These are phyloP conservation scores for Dolomedes plantarius DNA, from an alignment of 2,888 invertebrate genomes.

Conservation along the genomic window DNA sequence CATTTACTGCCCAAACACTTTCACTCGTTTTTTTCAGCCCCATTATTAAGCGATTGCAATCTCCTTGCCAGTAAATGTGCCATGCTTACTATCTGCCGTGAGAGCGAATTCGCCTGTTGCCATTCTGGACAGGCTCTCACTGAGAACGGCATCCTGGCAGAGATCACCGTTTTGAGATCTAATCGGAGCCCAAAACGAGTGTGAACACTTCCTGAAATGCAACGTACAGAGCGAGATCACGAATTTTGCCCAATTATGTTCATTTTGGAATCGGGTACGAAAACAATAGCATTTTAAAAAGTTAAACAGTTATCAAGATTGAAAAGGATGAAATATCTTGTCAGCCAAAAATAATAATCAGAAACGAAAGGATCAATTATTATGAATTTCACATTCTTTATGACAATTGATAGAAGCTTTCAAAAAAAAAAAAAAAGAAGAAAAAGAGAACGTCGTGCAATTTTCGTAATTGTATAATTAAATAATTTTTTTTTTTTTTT, in stretches of 20 bases:
- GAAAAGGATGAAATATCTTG: background rate
- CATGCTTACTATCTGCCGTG: background rate
- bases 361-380: too few relatives aligned
- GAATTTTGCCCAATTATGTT: background rate
- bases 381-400: too few relatives aligned
- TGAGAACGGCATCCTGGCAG: background rate
- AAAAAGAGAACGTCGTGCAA: too few relatives aligned
- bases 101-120: background rate
- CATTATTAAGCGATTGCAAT: slow-evolving; percentile 28
- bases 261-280: background rate
- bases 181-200: background rate
- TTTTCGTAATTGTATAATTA: too few relatives aligned
- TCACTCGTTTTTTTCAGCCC: slow-evolving; percentile 17
- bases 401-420: too few relatives aligned
- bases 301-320: background rate
- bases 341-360: too few relatives aligned
- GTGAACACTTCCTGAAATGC: background rate
- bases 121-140: background rate
- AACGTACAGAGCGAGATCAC: background rate
- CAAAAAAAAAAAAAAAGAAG: too few relatives aligned
- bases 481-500: too few relatives aligned
- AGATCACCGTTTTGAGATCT: background rate
- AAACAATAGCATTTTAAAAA: background rate
- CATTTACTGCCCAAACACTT: slow-evolving; percentile 32
- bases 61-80: background rate